Conservation (phyloP, 37 sponge, comb jelly and placozoan genomes). For the Geodia barretti region DNA sequence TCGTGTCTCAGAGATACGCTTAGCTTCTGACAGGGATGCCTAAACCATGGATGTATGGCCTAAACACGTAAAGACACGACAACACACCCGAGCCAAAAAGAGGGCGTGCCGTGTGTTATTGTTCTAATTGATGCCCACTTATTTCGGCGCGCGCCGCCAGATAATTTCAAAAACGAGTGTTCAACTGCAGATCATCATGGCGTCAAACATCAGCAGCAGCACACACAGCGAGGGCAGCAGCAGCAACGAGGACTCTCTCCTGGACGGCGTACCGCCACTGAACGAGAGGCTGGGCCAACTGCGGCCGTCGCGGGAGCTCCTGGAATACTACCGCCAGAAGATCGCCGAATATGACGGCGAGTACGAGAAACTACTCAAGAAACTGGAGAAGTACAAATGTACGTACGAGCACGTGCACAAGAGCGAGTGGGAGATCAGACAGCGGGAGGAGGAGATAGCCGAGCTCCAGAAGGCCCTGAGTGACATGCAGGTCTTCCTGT, state of each 20-base stretch:
- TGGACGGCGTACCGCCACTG: not conserved
- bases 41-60: too few species aligned
- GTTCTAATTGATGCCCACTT: slow-evolving; percentile 19
- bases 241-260: not conserved
- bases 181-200: too few species aligned
- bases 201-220: not conserved
- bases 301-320: slow-evolving; percentile 84
- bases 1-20: not conserved
- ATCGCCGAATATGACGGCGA: slow-evolving; percentile 96
- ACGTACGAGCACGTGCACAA: slow-evolving; percentile 81
- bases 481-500: slow-evolving; percentile 98
- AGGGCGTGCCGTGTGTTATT: not conserved
- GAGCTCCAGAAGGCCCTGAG: slow-evolving; percentile 98
- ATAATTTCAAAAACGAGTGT: not conserved
- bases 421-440: slow-evolving; percentile 85
- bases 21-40: not conserved
- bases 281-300: slow-evolving; percentile 18
- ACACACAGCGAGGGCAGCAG: not conserved
- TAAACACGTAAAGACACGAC: too few species aligned
- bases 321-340: slow-evolving; percentile 96
- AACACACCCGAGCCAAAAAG: not conserved
- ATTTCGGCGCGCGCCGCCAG: not conserved
- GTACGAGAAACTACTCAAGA: slow-evolving; percentile 70
- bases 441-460: slow-evolving; percentile 93
- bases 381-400: slow-evolving; percentile 81